These are phyloP conservation scores for Pollenia labialis DNA, from an alignment of 2,888 invertebrate genomes.

Conservation along the genomic window DNA sequence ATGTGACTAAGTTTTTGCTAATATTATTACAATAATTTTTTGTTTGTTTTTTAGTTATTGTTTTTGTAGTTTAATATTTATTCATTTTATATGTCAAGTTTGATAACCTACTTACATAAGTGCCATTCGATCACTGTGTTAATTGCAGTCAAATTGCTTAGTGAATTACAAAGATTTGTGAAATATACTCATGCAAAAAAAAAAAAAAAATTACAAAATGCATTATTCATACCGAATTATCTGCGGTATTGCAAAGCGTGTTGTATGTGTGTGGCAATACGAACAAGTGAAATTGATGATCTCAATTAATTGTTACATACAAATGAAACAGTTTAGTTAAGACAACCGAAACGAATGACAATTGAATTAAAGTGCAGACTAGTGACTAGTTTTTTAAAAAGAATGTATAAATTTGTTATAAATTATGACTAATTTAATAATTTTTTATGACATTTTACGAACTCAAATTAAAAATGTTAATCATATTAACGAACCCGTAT, in stretches of 20 bases:
- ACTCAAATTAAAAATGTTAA: too few relatives aligned
- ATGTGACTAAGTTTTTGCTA: constrained; percentile 50
- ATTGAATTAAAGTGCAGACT: too few relatives aligned
- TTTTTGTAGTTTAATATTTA: constrained; percentile 43
- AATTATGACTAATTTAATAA: too few relatives aligned
- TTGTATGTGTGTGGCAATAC: background rate
- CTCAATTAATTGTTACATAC: background rate
- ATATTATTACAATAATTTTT: background rate
- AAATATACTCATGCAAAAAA: background rate
- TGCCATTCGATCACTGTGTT: constrained; percentile 57
- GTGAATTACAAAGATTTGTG: constrained; percentile 20
- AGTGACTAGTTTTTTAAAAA: too few relatives aligned
- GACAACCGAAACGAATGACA: background rate
- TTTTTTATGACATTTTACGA: too few relatives aligned
- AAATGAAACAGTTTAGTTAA: background rate
- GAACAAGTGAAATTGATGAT: constrained; percentile 17
- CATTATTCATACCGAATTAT: constrained; percentile 15
- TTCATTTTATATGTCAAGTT: constrained; percentile 50
- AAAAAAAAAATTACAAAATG: background rate
- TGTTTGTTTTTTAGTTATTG: constrained; percentile 24
- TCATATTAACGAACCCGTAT: too few relatives aligned
- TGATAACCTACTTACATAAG: constrained; percentile 68
- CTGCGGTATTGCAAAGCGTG: background rate
- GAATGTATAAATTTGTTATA: too few relatives aligned
- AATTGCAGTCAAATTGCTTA: constrained; percentile 39